phyloP scores from a whole-genome alignment of 2,113 vertebrate species.

The Clarias magur region DNA sequence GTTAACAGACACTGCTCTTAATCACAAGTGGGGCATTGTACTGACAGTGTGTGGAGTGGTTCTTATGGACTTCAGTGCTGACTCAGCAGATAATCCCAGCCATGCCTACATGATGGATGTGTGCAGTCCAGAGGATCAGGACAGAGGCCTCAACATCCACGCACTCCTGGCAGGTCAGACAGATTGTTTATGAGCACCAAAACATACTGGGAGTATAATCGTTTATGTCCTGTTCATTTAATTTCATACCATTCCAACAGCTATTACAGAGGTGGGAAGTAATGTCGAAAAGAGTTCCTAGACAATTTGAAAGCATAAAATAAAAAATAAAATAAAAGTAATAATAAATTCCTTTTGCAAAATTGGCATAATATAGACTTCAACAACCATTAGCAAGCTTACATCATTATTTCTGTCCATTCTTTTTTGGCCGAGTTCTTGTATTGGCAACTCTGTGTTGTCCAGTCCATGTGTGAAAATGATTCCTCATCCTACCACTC shows the following conservation, averaged over 20 bases:
- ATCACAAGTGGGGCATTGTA: conserved; percentile 92
- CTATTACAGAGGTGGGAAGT: neutral
- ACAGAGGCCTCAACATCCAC: conserved; percentile 92
- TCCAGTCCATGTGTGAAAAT: too few relatives aligned
- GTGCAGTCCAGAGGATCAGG: conserved; percentile 91
- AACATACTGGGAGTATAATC: neutral
- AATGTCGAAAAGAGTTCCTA: neutral
- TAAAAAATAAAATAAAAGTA: too few relatives aligned
- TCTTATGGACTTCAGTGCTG: conserved; percentile 96
- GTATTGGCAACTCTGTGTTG: too few relatives aligned
- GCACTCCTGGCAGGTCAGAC: conserved; percentile 87
- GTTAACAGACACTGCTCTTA: conserved; percentile 80
- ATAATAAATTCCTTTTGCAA: neutral
- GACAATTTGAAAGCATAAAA: neutral
- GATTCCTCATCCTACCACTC: too few relatives aligned
- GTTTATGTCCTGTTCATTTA: neutral
- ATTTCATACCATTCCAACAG: neutral
- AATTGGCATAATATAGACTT: neutral
- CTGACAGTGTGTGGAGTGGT: conserved; percentile 93
- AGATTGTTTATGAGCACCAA: neutral
- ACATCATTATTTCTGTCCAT: too few relatives aligned
- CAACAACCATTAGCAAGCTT: too few relatives aligned
- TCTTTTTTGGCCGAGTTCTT: too few relatives aligned
- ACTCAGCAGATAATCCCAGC: conserved; percentile 95
- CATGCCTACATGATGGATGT: conserved; percentile 99